Base-by-base conservation (phyloP, 2,797 vertebrate species). In the Schizopygopsis pylzovi region DNA sequence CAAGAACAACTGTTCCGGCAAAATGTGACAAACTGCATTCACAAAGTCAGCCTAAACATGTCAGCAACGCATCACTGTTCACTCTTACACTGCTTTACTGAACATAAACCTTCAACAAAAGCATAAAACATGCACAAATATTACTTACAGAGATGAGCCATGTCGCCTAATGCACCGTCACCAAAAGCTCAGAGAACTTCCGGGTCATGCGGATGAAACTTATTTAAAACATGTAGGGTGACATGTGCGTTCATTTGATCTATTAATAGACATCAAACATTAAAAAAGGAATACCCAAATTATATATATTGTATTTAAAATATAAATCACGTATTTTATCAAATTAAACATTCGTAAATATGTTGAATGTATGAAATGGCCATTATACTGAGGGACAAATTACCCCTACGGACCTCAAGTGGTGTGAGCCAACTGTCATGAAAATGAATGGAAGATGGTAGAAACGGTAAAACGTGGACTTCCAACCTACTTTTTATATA, bases 151-250 rank as follows among this genome's bases (percentile, higher is more conserved):
- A 87, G 89, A 67, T 91, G 93, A 88, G 95, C 93, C 96, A 96
- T 96, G 92, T 95, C 94, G 90, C 93, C 94, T 93, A 91, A 92
- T 93, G 95, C 94, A 95, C 93, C 95, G 95, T 95, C 94, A 95
- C 94, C 95, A 91, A 92, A 89, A 93, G 88, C 86, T 41, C 83
- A 67, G 87, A 82, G 71, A 92, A n/a, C 90, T 96, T 96, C 94
- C 95, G 93, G 93, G 91, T 87, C 89, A 61, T 88, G 39, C 8
- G 70, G 88, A 80, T 15, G 25, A 86, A 5, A 5, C 16, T 49
- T 6, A 16, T 63, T 79, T 1, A 11, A 43, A 3, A 3, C 1
- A 43, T 5, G 28, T 68, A 22, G 78, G 87, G 81, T 77, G 28
- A 54, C 13, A 4, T 1, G 0, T 11, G 1, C 0, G 87, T 89